phyloP scores from a whole-genome alignment of 2,888 invertebrate genomes.

The Hemithea aestivaria region DNA sequence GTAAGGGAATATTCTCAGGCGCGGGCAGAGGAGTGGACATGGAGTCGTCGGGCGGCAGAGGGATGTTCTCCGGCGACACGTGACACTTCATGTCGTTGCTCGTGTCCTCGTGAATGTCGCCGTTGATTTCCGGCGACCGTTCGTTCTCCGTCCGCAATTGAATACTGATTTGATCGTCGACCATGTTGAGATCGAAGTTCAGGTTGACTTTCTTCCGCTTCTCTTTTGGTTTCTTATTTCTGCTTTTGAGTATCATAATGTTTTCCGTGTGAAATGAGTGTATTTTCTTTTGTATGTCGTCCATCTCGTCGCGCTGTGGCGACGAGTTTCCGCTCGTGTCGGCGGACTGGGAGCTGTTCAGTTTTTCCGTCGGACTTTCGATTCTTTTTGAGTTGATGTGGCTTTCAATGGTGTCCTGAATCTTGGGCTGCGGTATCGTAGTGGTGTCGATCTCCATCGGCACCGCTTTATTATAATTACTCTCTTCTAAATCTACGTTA shows the following conservation, averaged over 20 bases:
- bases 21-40: constrained; percentile 70
- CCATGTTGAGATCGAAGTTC: constrained; percentile 75
- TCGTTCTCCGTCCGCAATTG: constrained; percentile 65
- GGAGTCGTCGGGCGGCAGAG: constrained; percentile 63
- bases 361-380: constrained; percentile 61
- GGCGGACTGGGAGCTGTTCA: constrained; percentile 61
- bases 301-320: constrained; percentile 76
- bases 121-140: constrained; percentile 52
- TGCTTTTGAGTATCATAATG: constrained; percentile 79
- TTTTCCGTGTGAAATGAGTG: constrained; percentile 82
- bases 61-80: constrained; percentile 65
- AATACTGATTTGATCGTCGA: constrained; percentile 74
- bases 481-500: constrained; percentile 58
- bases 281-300: constrained; percentile 81
- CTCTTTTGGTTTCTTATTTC: constrained; percentile 79
- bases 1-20: constrained; percentile 61
- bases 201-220: constrained; percentile 76
- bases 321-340: constrained; percentile 74
- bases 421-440: constrained; percentile 59
- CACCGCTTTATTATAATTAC: constrained; percentile 60
- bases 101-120: constrained; percentile 57
- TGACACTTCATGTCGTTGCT: constrained; percentile 48
- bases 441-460: constrained; percentile 72
- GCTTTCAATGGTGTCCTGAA: constrained; percentile 53
- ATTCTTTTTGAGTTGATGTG: constrained; percentile 47